These are phyloP conservation scores for Thamnophis sirtalis DNA, from an alignment of 2,113 vertebrate genomes.

Conservation along the genomic window DNA sequence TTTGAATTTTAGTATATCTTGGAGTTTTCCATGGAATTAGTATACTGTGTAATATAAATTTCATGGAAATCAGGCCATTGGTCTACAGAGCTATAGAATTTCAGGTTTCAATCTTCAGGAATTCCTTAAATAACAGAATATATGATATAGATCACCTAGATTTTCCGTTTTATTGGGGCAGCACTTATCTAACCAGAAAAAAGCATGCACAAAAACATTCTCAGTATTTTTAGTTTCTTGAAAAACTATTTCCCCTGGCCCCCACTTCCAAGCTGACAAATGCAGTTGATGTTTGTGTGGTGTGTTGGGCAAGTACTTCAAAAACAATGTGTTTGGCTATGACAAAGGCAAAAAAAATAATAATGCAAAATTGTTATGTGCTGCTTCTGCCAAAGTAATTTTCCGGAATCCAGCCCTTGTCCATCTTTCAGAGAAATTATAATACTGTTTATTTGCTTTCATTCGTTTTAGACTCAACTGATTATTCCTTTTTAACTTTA, in stretches of 20 bases:
- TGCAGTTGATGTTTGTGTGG: background rate
- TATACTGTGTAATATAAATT: background rate
- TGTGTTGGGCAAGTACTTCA: background rate
- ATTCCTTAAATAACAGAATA: background rate
- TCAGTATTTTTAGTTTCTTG: background rate
- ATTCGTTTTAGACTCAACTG: background rate
- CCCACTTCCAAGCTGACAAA: background rate
- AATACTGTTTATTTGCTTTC: background rate
- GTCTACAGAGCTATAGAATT: background rate
- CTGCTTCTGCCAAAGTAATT: background rate
- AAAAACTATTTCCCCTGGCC: background rate
- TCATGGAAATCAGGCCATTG: background rate
- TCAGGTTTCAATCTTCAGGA: background rate
- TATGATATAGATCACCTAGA: background rate
- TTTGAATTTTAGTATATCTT: background rate
- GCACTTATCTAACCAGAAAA: background rate
- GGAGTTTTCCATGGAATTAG: background rate
- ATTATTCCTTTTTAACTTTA: background rate
- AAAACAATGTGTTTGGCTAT: background rate
- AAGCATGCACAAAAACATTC: background rate
- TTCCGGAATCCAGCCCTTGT: background rate
- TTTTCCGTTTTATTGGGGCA: background rate
- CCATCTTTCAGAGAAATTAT: background rate
- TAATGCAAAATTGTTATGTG: background rate
- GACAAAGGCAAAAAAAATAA: background rate